phyloP scores from a whole-genome alignment of 2,113 vertebrate species.

The Baryphthengus martii region DNA sequence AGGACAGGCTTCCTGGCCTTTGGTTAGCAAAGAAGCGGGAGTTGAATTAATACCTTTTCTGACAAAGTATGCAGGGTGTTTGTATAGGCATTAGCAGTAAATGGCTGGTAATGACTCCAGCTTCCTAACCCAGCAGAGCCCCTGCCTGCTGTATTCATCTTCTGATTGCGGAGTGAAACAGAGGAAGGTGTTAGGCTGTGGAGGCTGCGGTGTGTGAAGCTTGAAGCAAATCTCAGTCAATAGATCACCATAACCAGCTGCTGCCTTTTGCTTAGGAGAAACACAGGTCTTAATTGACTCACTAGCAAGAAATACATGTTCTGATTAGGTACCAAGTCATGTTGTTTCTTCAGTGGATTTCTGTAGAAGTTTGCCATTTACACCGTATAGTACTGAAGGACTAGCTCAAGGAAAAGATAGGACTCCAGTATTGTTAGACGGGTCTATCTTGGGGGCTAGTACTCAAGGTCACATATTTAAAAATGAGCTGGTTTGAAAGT shows the following conservation, averaged over 20 bases:
- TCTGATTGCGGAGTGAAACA: background rate
- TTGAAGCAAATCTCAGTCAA: background rate
- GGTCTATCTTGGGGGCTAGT: background rate
- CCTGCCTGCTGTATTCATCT: background rate
- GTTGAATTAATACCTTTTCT: slow-evolving; percentile 1
- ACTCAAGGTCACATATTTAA: background rate
- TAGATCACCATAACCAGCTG: background rate
- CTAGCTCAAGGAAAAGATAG: background rate
- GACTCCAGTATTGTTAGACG: background rate
- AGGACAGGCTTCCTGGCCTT: background rate
- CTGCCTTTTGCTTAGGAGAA: background rate
- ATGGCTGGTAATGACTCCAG: slow-evolving; percentile 9
- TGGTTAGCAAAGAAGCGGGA: background rate
- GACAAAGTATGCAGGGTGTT: background rate
- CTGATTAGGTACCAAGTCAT: background rate
- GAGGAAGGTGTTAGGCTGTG: background rate
- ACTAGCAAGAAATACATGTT: background rate
- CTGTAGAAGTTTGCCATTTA: background rate
- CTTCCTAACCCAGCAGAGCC: background rate
- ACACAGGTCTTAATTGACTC: background rate
- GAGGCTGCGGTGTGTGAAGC: background rate
- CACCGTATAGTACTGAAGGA: background rate
- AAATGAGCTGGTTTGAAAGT: background rate
- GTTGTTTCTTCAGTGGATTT: background rate
- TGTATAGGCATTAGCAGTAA: background rate